Evolutionary conservation across 2,797 vertebrate genomes (phyloP).

Genomic region (Delichon dasypus): DNA sequence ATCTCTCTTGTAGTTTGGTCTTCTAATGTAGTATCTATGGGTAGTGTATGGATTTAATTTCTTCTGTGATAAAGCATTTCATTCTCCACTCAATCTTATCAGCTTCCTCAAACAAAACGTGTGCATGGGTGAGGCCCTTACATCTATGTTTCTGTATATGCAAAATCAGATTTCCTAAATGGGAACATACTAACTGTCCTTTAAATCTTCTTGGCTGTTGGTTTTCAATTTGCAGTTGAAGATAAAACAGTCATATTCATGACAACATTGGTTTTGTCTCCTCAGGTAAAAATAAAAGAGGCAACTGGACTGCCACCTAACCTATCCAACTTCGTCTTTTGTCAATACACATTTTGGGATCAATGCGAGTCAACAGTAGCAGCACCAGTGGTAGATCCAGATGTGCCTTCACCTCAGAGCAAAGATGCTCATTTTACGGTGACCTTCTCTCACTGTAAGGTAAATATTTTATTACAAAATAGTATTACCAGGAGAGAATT

Average conservation of each 20-base stretch:
- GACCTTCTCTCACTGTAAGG: slow-evolving; percentile 92
- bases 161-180: background rate
- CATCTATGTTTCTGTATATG: background rate
- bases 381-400: slow-evolving; percentile 93
- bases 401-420: slow-evolving; percentile 83
- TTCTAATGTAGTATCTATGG: background rate
- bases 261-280: background rate
- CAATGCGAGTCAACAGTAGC: slow-evolving; percentile 88
- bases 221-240: background rate
- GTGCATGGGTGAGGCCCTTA: background rate
- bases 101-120: background rate
- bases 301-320: slow-evolving; percentile 92
- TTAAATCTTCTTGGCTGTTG: background rate
- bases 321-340: slow-evolving; percentile 98
- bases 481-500: background rate
- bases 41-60: background rate
- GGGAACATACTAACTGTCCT: background rate
- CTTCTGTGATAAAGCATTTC: background rate
- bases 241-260: background rate
- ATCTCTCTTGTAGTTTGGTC: background rate
- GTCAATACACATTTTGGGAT: slow-evolving; percentile 98
- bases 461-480: slow-evolving; percentile 45
- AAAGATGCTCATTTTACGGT: slow-evolving; percentile 90
- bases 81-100: background rate
- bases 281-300: slow-evolving; percentile 93